These are phyloP conservation scores for Eurystomus gularis DNA, from an alignment of 2,113 vertebrate genomes.

Conservation along the genomic window DNA sequence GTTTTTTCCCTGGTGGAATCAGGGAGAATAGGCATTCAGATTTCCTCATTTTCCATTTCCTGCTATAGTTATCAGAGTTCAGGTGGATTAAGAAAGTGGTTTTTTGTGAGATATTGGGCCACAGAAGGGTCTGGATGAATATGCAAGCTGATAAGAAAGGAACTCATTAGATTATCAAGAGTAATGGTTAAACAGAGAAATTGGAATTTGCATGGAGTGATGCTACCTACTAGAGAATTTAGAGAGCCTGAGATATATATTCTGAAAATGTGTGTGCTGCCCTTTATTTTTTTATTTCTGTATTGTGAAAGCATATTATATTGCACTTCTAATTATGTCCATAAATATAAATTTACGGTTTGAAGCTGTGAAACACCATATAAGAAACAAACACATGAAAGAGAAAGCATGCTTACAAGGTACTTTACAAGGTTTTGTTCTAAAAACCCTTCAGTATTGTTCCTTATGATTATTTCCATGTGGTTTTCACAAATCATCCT, in stretches of 20 bases:
- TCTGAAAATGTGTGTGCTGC: background rate
- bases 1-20: conserved; percentile 2
- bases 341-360: conserved; percentile 22
- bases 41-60: background rate
- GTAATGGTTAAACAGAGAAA: background rate
- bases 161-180: background rate
- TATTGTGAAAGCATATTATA: background rate
- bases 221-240: background rate
- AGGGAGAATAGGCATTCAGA: background rate
- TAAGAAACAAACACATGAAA: background rate
- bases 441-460: background rate
- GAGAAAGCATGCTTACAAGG: background rate
- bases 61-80: background rate
- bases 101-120: background rate
- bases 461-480: conserved; percentile 4
- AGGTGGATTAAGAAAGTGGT: background rate
- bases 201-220: background rate
- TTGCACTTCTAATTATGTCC: background rate
- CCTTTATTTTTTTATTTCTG: background rate
- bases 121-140: background rate
- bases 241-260: background rate
- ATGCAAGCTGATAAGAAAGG: background rate
- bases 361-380: background rate
- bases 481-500: conserved; percentile 27
- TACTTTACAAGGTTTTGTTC: background rate